Evolutionary conservation across 2,888 invertebrate species (phyloP).

Genomic region (Cerastis leucographa): DNA sequence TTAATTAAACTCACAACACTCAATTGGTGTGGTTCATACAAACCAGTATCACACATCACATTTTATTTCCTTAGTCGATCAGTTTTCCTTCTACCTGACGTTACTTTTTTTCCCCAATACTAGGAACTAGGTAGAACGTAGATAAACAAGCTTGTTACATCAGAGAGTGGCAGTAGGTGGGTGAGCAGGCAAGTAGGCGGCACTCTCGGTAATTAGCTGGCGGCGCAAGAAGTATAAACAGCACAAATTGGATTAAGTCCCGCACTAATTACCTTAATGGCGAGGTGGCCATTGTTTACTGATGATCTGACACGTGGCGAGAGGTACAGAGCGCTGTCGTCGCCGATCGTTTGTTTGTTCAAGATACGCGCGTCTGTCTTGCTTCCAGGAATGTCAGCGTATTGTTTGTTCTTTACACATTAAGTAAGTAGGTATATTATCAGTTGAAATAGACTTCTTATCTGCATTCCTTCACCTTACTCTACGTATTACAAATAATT

Average conservation of each 20-base stretch:
- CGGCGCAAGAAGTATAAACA: constrained; percentile 71
- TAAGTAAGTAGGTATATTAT: constrained; percentile 22
- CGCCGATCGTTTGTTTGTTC: constrained; percentile 37
- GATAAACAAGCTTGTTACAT: constrained; percentile 30
- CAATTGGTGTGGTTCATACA: background rate
- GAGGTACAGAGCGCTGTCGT: constrained; percentile 3
- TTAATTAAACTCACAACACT: constrained; percentile 3
- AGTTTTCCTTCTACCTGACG: constrained; percentile 23
- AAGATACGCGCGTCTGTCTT: constrained; percentile 26
- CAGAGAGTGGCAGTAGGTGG: constrained; percentile 56
- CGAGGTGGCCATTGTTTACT: constrained; percentile 56
- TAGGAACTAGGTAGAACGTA: constrained; percentile 3
- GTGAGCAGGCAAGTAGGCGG: constrained; percentile 50
- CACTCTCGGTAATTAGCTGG: constrained; percentile 72
- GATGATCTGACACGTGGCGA: constrained; percentile 52
- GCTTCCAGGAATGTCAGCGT: constrained; percentile 30
- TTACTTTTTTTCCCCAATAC: constrained; percentile 5
- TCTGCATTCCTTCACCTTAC: constrained; percentile 25
- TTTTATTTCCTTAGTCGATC: constrained; percentile 23
- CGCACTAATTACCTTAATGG: constrained; percentile 78
- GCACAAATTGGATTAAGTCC: constrained; percentile 73
- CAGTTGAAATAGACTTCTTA: constrained; percentile 19
- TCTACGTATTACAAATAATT: constrained; percentile 15
- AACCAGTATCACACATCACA: background rate
- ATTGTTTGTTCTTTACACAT: constrained; percentile 2